Base-by-base conservation (phyloP, 2,113 vertebrate genomes). In the Lutjanus erythropterus region DNA sequence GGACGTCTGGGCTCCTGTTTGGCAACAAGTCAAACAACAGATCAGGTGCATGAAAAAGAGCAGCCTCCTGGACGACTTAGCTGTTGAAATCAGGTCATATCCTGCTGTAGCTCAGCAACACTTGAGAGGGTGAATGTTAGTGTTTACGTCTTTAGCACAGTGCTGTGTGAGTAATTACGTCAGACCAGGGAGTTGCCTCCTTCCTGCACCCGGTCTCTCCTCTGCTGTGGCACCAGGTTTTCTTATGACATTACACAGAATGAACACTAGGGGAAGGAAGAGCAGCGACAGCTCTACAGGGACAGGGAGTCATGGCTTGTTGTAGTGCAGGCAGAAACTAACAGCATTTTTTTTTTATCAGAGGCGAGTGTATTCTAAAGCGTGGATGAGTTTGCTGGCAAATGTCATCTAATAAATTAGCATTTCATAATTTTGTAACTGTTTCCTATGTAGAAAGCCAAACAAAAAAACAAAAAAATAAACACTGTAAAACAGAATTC, bases 401-500 rank as follows among this genome's bases (percentile, higher is more conserved):
- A 84, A 64, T 64, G 47, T 47, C 73, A 52, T 87, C 58, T 67
- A 79, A 62, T 58, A 71, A 73, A 77, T 65, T 23, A 61, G 41
- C 3, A 75, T 71, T 52, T 50, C 53, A 62, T 65, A 27, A 10
- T 58, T 37, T 18, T 77, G 59, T 66, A 64, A 71, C 18, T 8
- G 61, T 71, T 78, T 80, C 46, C 53, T 62, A 78, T 83, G 37
- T 82, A n/a, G 23, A 76, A 89, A 82, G 55, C 35, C 47, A 33
- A 56, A 56, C 1, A 9, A 58, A 2, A 72, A 78, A 47, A 73
- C 15, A 27, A 42, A 31, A 37, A 88, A 27, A 52, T 64, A 19
- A 9, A 65, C 53, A 67, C 50, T 46, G 46, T 49, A 81, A 85
- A 92, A 88, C 88, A 88, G 86, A 90, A 87, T 89, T 88, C 79